Base-by-base conservation (phyloP, 2,888 invertebrate species). In the Mesopsocus fuscifrons region DNA sequence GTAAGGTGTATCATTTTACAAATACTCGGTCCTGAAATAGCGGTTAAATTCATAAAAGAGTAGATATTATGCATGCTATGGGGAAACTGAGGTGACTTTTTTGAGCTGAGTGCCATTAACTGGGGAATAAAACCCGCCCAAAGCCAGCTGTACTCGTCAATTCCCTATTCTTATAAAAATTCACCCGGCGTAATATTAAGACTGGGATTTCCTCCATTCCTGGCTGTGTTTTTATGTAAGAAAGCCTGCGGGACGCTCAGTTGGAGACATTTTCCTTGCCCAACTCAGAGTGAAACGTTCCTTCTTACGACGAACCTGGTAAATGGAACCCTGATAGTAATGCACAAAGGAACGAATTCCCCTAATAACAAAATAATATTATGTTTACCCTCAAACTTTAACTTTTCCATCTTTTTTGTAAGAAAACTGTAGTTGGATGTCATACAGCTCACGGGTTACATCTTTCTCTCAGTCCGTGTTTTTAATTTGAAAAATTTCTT, bases 291-390 rank as follows among this genome's bases (percentile, higher is more conserved):
- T 11, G 11, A 26, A 11, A 26, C 26, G 26, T 26, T 9, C 11
- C 26, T 9, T 26, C 8, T 26, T 38, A 38, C 13, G 21, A 38
- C n/a, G 11, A 38, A 15, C n/a, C 20, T 17, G n/a, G 20, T 38
- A 38, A 38, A 38, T 38, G 21, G 38, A 38, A 38, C 4, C 17
- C 20, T 21, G 20, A 38, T 38, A 38, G 38, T 38, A 38, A 15
- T 38, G 38, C 38, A 38, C 38, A 38, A 38, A 38, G 38, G 21
- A 38, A 38, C 15, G 38, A 38, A 38, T 38, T 38, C 38, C 38
- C 38, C 21, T 38, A 38, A 38, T 38, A 38, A 38, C 38, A 38
- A 38, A 38, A 38, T 38, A 38, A 38, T 38, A 38, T 38, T 38
- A 38, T 38, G 38, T 38, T 38, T 38, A 38, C 38, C 38, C 38